Conservation (phyloP, 2,888 invertebrate species). For the Cyrtodaria siliqua region DNA sequence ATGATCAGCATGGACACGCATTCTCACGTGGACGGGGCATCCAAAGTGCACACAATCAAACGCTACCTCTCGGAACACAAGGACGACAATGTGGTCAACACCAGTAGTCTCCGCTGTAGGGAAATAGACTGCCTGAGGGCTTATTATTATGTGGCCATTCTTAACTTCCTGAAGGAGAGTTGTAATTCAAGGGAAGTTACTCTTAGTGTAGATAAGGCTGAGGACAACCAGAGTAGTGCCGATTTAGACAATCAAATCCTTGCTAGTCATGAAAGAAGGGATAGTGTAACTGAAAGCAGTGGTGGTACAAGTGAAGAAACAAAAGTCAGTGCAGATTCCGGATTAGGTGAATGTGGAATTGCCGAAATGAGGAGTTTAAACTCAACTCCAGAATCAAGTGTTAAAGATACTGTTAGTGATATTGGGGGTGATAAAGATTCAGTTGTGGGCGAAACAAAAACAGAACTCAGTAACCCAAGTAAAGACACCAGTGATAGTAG, state of each 20-base stretch:
- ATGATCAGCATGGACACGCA: conserved; percentile 80
- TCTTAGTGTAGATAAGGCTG: neutral
- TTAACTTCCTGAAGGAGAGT: conserved; percentile 69
- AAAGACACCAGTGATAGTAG: too few relatives aligned
- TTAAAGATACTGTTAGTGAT: too few relatives aligned
- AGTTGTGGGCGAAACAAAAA: neutral
- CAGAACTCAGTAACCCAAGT: too few relatives aligned
- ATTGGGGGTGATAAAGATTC: neutral
- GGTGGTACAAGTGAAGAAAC: neutral
- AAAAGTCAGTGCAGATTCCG: conserved; percentile 2
- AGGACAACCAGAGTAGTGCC: conserved; percentile 16
- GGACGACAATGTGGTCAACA: conserved; percentile 76
- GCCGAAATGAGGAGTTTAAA: neutral
- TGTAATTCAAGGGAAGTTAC: conserved; percentile 40
- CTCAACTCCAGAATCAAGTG: too few relatives aligned
- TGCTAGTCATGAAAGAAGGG: neutral
- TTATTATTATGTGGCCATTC: conserved; percentile 78
- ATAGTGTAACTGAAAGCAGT: neutral
- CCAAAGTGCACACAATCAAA: conserved; percentile 76
- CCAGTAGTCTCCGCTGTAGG: conserved; percentile 73
- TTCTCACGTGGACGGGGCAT: conserved; percentile 73
- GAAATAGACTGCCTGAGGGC: conserved; percentile 81
- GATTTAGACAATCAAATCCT: neutral
- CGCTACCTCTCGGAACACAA: conserved; percentile 77
- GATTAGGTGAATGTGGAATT: conserved; percentile 30